Evolutionary conservation across 2,113 vertebrate genomes (phyloP).

Genomic region (Chaenocephalus aceratus): DNA sequence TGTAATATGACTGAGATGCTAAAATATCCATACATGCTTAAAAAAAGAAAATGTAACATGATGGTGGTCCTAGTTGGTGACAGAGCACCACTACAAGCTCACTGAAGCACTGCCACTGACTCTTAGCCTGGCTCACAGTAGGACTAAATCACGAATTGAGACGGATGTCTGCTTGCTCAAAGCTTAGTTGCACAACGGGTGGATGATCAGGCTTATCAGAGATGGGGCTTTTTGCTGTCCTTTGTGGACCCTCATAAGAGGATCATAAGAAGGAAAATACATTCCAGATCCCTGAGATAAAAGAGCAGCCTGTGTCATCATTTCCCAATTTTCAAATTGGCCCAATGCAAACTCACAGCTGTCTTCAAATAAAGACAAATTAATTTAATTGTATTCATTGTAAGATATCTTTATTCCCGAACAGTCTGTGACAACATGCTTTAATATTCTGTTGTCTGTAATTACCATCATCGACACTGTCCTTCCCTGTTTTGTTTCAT

Average conservation of each 20-base stretch:
- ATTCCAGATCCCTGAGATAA: background rate
- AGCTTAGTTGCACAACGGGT: slow-evolving; percentile 5
- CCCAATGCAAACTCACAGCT: slow-evolving; percentile 6
- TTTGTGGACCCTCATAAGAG: background rate
- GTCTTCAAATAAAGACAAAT: slow-evolving; percentile 18
- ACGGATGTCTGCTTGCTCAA: slow-evolving; percentile 35
- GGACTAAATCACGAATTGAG: slow-evolving; percentile 7
- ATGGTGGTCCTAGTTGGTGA: background rate
- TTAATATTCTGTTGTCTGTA: slow-evolving; percentile 12
- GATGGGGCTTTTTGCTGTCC: background rate
- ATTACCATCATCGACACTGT: slow-evolving; percentile 7
- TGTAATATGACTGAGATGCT: no score
- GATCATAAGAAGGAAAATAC: background rate
- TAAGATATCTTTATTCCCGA: background rate
- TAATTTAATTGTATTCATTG: background rate
- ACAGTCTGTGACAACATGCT: slow-evolving; percentile 5
- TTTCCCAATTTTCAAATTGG: background rate
- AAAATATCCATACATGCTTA: no score
- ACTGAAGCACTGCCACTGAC: background rate
- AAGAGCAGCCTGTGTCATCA: background rate
- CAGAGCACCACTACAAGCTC: background rate
- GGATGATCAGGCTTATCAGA: background rate
- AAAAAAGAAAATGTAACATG: background rate
- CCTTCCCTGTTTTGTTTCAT: background rate
- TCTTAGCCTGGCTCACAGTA: background rate